phyloP scores from a whole-genome alignment of 2,888 invertebrate species.

The Ormyrus pomaceus region DNA sequence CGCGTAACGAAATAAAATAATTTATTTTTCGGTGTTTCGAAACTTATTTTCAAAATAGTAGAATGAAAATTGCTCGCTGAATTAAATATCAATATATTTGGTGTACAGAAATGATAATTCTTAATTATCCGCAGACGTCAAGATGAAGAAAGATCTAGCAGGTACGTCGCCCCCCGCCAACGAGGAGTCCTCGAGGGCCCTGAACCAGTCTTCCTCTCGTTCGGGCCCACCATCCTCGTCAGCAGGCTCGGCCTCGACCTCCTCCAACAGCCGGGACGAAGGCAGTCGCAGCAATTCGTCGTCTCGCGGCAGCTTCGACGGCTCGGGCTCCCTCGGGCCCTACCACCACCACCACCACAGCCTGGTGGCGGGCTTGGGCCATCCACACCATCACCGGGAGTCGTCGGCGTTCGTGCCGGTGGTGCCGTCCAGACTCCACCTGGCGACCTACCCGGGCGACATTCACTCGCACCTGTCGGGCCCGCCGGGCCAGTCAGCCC shows the following conservation, averaged over 20 bases:
- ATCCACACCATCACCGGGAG: slow-evolving; percentile 82
- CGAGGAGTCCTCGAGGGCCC: slow-evolving; percentile 70
- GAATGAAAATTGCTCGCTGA: no score
- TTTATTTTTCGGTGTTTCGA: no score
- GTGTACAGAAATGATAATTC: no score
- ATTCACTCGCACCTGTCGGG: slow-evolving; percentile 81
- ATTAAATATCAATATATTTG: no score
- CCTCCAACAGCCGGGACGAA: slow-evolving; percentile 22
- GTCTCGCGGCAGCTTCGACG: slow-evolving; percentile 71
- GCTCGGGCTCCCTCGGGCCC: slow-evolving; percentile 73
- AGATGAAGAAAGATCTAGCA: slow-evolving; percentile 74
- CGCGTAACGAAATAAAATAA: no score
- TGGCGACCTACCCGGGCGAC: slow-evolving; percentile 84
- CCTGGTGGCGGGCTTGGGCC: slow-evolving; percentile 67
- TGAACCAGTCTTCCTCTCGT: slow-evolving; percentile 72
- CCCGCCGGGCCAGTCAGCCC: slow-evolving; percentile 60
- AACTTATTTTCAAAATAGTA: no score
- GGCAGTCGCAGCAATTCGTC: slow-evolving; percentile 39
- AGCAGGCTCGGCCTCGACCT: slow-evolving; percentile 38
- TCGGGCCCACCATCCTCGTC: slow-evolving; percentile 49
- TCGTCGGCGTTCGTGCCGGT: slow-evolving; percentile 93
- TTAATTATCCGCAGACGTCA: slow-evolving; percentile 58
- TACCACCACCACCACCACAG: slow-evolving; percentile 81
- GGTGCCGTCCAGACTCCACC: slow-evolving; percentile 87
- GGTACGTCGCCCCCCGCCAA: slow-evolving; percentile 70